Percentiles rank a stretch among this genome's conserved stretches.
Evolutionary conservation across 1,140 invertebrate species (phyloP).

Genomic region (Dendroctonus valens): DNA sequence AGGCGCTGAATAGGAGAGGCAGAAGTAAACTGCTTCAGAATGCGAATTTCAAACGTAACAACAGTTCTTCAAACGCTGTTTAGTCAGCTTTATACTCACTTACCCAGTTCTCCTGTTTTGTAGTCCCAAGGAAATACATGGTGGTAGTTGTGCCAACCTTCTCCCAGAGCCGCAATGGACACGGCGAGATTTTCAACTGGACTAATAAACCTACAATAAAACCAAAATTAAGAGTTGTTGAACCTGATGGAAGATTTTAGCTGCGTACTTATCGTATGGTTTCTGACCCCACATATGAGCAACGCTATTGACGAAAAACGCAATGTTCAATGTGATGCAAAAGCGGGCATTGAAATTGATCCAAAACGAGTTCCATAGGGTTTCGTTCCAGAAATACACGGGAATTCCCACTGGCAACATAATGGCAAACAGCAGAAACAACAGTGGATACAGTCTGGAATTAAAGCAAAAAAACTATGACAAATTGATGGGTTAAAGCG

Average conservation of each 20-base stretch:
- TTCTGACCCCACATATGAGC: constrained; percentile 86
- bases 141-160: constrained; percentile 95
- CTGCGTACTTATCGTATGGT: constrained; percentile 81
- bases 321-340: constrained; percentile 80
- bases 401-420: constrained; percentile 77
- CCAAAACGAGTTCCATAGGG: constrained; percentile 74
- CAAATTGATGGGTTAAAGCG: background rate
- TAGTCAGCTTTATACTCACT: no score
- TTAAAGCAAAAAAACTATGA: constrained; percentile 15
- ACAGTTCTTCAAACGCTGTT: no score
- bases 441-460: constrained; percentile 65
- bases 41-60: no score
- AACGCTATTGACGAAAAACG: constrained; percentile 90
- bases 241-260: no score
- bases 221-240: background rate
- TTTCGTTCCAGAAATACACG: constrained; percentile 81
- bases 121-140: constrained; percentile 91
- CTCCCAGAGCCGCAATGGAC: constrained; percentile 69
- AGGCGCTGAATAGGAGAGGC: no score
- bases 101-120: constrained; percentile 71
- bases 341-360: constrained; percentile 83
- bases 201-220: constrained; percentile 63
- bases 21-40: no score
- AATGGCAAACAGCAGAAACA: constrained; percentile 76
- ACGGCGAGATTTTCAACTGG: constrained; percentile 71